These are phyloP conservation scores for Lepidurus apus DNA, from an alignment of 1,140 invertebrate genomes.

Conservation along the genomic window DNA sequence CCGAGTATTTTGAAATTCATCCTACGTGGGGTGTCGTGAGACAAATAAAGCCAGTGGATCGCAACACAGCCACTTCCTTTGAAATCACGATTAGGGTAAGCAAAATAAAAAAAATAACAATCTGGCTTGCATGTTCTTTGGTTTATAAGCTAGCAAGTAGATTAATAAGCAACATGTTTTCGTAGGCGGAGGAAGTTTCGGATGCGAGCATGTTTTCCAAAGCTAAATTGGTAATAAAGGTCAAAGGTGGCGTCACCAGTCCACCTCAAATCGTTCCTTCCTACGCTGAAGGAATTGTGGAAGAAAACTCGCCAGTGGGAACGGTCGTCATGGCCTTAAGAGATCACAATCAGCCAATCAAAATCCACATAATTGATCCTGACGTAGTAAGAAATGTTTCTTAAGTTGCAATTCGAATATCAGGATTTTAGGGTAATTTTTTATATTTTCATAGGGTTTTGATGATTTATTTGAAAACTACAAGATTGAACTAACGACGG, in stretches of 20 bases:
- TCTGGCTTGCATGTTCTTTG: not conserved
- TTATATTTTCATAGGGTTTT: constrained; percentile 47
- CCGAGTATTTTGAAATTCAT: constrained; percentile 78
- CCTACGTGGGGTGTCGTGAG: constrained; percentile 68
- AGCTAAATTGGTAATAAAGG: constrained; percentile 70
- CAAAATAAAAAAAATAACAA: not conserved
- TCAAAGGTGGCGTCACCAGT: constrained; percentile 76
- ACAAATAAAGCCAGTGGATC: constrained; percentile 72
- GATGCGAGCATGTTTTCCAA: constrained; percentile 68
- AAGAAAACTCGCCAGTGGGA: constrained; percentile 77
- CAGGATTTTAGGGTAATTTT: constrained; percentile 33
- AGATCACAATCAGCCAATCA: constrained; percentile 57
- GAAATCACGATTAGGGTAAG: constrained; percentile 65
- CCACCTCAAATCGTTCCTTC: constrained; percentile 70
- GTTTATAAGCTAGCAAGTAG: not conserved
- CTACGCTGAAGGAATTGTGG: constrained; percentile 66
- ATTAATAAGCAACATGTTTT: constrained; percentile 33
- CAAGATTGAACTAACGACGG: constrained; percentile 75
- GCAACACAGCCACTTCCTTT: constrained; percentile 64
- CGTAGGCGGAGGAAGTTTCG: constrained; percentile 71
- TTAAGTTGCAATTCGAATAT: not conserved
- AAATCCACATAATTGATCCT: constrained; percentile 67
- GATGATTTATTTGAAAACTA: constrained; percentile 68
- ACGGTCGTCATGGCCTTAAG: constrained; percentile 64
- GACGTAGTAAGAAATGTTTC: constrained; percentile 61